A percentile compares a stretch with the other conserved stretches of the same genome.
phyloP scores from a whole-genome alignment of 2,797 vertebrate genomes.

The Micrastur ruficollis region DNA sequence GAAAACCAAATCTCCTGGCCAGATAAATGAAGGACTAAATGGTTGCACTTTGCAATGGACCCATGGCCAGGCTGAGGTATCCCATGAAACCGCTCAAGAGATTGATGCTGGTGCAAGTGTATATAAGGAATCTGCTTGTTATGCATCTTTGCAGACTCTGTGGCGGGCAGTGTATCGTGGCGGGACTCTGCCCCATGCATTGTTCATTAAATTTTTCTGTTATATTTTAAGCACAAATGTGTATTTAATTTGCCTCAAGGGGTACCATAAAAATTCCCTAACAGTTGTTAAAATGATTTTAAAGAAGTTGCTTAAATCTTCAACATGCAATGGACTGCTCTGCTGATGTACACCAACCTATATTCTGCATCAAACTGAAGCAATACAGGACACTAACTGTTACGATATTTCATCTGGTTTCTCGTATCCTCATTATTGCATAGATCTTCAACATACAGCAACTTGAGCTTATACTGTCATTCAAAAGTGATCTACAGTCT shows the following conservation, averaged over 20 bases:
- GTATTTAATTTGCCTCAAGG: neutral
- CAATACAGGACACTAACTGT: neutral
- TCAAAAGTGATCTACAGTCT: neutral
- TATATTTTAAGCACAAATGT: neutral
- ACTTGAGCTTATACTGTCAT: neutral
- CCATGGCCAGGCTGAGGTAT: fast-evolving
- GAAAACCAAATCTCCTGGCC: neutral
- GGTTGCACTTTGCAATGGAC: neutral
- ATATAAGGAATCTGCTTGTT: neutral
- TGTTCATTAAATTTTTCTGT: neutral
- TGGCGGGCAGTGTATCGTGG: fast-evolving
- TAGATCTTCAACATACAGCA: neutral
- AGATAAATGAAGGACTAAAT: neutral
- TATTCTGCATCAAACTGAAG: neutral
- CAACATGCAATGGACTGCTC: neutral
- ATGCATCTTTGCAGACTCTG: neutral
- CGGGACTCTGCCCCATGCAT: neutral
- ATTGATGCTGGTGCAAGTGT: neutral
- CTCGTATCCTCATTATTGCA: neutral
- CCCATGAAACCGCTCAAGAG: fast-evolving
- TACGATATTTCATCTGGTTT: neutral
- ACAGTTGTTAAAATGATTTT: neutral
- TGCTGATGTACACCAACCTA: neutral
- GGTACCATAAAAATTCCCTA: neutral
- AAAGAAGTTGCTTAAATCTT: neutral